A percentile compares a stretch with the other conserved stretches of the same genome.
Evolutionary conservation across 2,888 invertebrate genomes (phyloP).

Genomic region (Agelastica alni): DNA sequence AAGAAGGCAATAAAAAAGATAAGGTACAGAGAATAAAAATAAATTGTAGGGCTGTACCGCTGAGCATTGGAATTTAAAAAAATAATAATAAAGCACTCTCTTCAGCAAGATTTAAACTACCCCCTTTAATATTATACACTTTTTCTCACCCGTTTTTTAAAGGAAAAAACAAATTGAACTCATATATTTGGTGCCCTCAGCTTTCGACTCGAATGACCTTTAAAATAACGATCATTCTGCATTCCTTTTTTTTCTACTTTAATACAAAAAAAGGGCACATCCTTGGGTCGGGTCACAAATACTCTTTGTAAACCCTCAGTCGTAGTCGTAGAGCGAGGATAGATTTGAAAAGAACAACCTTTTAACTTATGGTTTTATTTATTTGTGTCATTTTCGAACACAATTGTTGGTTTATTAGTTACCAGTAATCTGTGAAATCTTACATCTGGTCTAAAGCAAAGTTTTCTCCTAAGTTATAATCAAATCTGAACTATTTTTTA

Average conservation of each 20-base stretch:
- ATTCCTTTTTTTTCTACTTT: conserved; percentile 15
- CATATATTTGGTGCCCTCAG: conserved; percentile 23
- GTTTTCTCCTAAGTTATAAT: too few species aligned
- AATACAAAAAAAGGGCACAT: conserved; percentile 8
- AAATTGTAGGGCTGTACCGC: too few species aligned
- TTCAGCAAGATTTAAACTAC: background rate
- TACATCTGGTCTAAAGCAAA: too few species aligned
- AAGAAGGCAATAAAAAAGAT: too few species aligned
- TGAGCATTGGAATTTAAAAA: too few species aligned
- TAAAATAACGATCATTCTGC: conserved; percentile 28
- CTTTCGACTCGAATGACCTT: conserved; percentile 26
- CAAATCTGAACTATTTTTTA: too few species aligned
- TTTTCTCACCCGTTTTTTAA: conserved; percentile 3
- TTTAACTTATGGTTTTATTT: too few species aligned
- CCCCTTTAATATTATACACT: conserved; percentile 9
- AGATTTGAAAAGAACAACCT: background rate
- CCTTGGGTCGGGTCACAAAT: conserved; percentile 11
- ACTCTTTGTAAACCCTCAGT: conserved; percentile 14
- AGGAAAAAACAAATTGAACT: conserved; percentile 22
- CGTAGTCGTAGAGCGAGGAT: background rate
- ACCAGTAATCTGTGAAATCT: too few species aligned
- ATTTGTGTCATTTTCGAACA: too few species aligned
- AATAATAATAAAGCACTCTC: background rate
- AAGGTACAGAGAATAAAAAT: too few species aligned
- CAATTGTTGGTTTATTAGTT: too few species aligned